Conservation (phyloP, 2,888 invertebrate species). For the Acleris cristana region DNA sequence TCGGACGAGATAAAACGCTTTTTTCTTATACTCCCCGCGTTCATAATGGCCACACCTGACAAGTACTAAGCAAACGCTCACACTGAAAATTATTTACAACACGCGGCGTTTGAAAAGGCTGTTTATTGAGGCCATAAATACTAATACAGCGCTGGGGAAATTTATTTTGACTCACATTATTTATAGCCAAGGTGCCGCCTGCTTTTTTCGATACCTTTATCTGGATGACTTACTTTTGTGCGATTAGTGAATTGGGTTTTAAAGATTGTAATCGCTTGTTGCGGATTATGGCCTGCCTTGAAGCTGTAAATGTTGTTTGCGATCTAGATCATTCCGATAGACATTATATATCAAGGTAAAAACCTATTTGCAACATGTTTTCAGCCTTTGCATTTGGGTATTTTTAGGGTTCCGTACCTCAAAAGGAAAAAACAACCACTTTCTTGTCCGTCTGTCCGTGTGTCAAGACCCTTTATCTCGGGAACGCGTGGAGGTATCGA, state of each 20-base stretch:
- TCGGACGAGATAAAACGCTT: too few relatives aligned
- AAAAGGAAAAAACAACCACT: too few relatives aligned
- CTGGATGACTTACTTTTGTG: conserved; percentile 28
- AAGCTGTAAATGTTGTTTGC: neutral
- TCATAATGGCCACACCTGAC: conserved; percentile 54
- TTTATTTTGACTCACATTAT: conserved; percentile 80
- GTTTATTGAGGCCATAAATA: conserved; percentile 81
- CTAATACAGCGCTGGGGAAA: conserved; percentile 77
- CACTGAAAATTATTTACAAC: conserved; percentile 80
- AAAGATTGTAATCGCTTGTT: conserved; percentile 1
- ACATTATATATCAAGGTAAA: too few relatives aligned
- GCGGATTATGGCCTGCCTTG: neutral
- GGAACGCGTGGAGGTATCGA: too few relatives aligned
- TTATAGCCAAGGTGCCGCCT: conserved; percentile 69
- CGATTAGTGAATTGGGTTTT: conserved; percentile 28
- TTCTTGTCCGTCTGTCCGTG: too few relatives aligned
- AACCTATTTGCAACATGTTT: too few relatives aligned
- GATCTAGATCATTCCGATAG: neutral
- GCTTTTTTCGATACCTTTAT: conserved; percentile 38
- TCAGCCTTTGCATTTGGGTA: too few relatives aligned
- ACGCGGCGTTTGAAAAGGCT: conserved; percentile 76
- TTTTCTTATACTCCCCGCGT: conserved; percentile 35
- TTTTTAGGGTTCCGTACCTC: too few relatives aligned
- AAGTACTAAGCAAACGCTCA: conserved; percentile 73
- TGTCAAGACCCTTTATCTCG: too few relatives aligned